Evolutionary conservation across 2,113 vertebrate species (phyloP).

Genomic region (Ifrita kowaldi): DNA sequence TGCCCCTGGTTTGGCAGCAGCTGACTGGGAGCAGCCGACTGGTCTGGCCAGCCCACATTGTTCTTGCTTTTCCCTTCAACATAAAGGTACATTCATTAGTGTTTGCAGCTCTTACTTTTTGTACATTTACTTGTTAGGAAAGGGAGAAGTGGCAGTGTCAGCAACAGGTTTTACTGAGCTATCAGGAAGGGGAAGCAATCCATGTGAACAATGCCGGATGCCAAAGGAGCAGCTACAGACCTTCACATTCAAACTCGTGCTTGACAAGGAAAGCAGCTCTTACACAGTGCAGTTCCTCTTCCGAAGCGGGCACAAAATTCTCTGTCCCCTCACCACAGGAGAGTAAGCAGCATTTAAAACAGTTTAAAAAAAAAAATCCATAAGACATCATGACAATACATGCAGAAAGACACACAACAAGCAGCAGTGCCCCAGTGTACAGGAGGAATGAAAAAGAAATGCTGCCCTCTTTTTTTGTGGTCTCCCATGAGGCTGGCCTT

Average conservation of each 20-base stretch:
- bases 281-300: neutral
- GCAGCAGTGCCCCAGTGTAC: neutral
- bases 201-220: neutral
- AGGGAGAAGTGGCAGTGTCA: neutral
- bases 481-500: neutral
- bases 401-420: neutral
- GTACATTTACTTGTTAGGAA: neutral
- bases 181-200: neutral
- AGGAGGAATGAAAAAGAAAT: neutral
- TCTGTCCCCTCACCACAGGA: neutral
- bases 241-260: neutral
- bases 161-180: neutral
- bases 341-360: neutral
- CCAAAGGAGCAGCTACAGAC: neutral
- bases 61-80: neutral
- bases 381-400: neutral
- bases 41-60: neutral
- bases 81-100: neutral
- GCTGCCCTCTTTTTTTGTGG: neutral
- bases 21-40: neutral
- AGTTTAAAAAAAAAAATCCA: neutral
- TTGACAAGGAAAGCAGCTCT: neutral
- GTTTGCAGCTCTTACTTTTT: neutral
- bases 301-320: neutral
- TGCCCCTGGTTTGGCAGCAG: slow-evolving; percentile 8